Evolutionary conservation across 2,797 vertebrate genomes (phyloP), one percentile per base, ranked within the genome.

Genomic region (Zenarchopterus dispar): DNA sequence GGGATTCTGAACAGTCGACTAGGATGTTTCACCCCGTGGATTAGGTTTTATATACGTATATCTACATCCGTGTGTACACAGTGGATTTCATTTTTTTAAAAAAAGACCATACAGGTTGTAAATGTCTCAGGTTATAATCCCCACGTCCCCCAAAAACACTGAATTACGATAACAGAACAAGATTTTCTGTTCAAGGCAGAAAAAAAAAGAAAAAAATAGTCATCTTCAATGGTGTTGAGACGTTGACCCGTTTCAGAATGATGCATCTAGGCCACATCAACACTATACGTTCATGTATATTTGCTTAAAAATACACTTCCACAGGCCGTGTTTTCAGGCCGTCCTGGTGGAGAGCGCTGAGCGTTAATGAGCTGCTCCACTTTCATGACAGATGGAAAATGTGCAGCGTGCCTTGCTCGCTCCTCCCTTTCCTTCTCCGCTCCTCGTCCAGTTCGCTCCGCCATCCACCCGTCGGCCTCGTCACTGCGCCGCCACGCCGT

Each of bases 351-450:
- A 88, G 85, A 92, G 89, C 91, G 92, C 91, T 92, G 82, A 82
- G 81, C 57, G 61, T 78, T 93, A 93, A 93, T 91, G 89, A 93
- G 86, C 85, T 90, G 91, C 92, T 94, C 91, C 84, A 89, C 89
- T 94, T 94, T 93, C 91, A 91, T 80, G 83, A 88, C 92, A 93
- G 90, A 94, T 93, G 92, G 93, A 94, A 93, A 94, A 93, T 93
- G 87, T 86, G 86, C 82, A 69, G 80, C 84, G 69, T 49, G 77
- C 73, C 53, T 45, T 23, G 39, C 75, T 77, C 49, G 70, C 83
- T 39, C 80, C 77, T 81, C 89, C 75, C 73, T 73, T 77, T 78
- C 73, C 73, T 15, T 74, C 63, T 76, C 77, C 62, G 43, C 28
- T 19, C 66, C 62, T 70, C 23, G 62, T 62, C 77, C 58, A 21